Evolutionary conservation across 2,797 vertebrate species (phyloP).

Genomic region (Telmatherina bonti): DNA sequence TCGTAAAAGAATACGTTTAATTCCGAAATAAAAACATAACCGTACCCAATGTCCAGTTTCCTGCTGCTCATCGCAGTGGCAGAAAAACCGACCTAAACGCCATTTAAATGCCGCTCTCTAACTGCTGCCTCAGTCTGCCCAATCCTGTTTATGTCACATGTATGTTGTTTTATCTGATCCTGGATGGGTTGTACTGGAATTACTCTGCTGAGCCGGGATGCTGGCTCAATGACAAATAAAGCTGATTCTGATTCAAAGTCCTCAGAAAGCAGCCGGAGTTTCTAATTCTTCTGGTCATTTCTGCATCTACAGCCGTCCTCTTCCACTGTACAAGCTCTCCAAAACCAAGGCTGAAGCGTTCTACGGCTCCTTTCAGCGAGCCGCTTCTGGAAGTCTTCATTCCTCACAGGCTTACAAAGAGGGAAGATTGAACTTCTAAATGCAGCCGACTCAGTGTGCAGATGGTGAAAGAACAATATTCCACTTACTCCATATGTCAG

Average conservation of each 20-base stretch:
- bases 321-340: neutral
- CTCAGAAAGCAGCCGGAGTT: neutral
- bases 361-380: neutral
- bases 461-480: neutral
- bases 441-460: neutral
- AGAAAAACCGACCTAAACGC: neutral
- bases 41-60: neutral
- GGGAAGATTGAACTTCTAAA: neutral
- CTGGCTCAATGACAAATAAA: too few relatives aligned
- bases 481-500: neutral
- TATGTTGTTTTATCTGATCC: too few relatives aligned
- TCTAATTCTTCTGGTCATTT: neutral
- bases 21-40: too few relatives aligned
- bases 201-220: too few relatives aligned
- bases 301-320: neutral
- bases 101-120: too few relatives aligned
- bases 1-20: too few relatives aligned
- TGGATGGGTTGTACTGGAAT: too few relatives aligned
- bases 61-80: neutral
- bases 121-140: too few relatives aligned
- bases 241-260: neutral
- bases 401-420: neutral
- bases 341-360: neutral
- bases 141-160: too few relatives aligned
- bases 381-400: neutral